phyloP scores from a whole-genome alignment of 2,888 invertebrate genomes.

The Philaethria dido region DNA sequence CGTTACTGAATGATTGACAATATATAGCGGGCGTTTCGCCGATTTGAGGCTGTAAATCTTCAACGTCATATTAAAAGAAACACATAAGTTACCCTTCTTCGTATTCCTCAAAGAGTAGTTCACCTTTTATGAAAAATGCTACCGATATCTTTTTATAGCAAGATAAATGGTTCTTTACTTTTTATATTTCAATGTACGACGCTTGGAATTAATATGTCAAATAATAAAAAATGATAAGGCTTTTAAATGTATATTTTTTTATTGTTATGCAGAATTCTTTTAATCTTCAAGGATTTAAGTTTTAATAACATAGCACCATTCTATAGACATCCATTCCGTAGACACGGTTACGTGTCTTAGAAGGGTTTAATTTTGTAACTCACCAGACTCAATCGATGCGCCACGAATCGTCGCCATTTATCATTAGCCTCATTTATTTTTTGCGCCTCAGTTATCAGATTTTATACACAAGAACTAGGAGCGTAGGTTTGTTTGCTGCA shows the following conservation, averaged over 20 bases:
- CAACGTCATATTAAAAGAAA: constrained; percentile 43
- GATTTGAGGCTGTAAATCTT: constrained; percentile 50
- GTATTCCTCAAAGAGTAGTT: constrained; percentile 31
- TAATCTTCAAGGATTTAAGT: constrained; percentile 16
- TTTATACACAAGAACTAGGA: constrained; percentile 76
- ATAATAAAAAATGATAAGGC: background rate
- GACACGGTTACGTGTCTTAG: constrained; percentile 36
- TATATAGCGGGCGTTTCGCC: constrained; percentile 49
- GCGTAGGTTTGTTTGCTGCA: constrained; percentile 80
- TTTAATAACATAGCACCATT: constrained; percentile 25
- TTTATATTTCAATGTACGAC: constrained; percentile 5
- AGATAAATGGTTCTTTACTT: constrained; percentile 15
- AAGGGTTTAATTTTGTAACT: constrained; percentile 69
- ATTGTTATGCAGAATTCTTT: constrained; percentile 1
- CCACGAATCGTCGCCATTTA: constrained; percentile 75
- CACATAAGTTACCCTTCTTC: constrained; percentile 37
- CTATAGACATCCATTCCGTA: constrained; percentile 3
- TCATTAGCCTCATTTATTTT: constrained; percentile 83
- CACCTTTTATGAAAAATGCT: constrained; percentile 32
- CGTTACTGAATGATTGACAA: constrained; percentile 64
- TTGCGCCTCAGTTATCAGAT: constrained; percentile 82
- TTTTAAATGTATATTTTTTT: background rate
- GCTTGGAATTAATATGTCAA: constrained; percentile 5
- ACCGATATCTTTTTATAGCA: constrained; percentile 23
- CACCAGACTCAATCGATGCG: constrained; percentile 70